Evolutionary conservation across 1,140 invertebrate species (phyloP).

Genomic region (Saxidomus purpurata): DNA sequence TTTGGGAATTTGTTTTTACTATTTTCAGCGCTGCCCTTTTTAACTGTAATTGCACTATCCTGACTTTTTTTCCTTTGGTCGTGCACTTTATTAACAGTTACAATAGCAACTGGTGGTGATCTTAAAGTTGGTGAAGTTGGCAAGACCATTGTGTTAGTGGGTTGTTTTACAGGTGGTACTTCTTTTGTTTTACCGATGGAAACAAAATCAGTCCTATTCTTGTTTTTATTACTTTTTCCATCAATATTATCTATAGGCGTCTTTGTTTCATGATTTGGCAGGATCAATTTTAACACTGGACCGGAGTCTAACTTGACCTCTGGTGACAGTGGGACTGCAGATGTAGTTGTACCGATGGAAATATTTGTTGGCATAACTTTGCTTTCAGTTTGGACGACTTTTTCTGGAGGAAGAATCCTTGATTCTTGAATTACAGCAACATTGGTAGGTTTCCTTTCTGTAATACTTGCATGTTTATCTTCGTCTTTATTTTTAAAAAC

Average conservation of each 20-base stretch:
- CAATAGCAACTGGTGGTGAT: not conserved
- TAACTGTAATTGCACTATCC: not conserved
- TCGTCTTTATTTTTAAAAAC: not conserved
- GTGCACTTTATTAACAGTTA: not conserved
- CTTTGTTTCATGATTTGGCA: not conserved
- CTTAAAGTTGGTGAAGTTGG: slow-evolving; percentile 46
- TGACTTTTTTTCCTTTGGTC: not conserved
- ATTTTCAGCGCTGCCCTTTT: not conserved
- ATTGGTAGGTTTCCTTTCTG: not conserved
- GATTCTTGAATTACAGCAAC: not conserved
- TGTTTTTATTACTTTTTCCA: not conserved
- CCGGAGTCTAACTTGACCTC: slow-evolving; percentile 32
- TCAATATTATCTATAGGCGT: not conserved
- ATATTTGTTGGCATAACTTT: not conserved
- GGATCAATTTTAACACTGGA: slow-evolving; percentile 3
- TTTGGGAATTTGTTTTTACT: not conserved
- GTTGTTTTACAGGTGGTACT: not conserved
- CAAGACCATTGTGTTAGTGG: slow-evolving; percentile 20
- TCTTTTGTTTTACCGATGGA: not conserved
- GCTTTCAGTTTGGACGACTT: not conserved
- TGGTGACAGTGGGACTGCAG: not conserved
- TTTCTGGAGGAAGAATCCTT: not conserved
- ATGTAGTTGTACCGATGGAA: not conserved
- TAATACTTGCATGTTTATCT: not conserved
- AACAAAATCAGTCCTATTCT: not conserved